Base-by-base conservation (phyloP, 1,140 invertebrate species). In the Harlomillsia oculata region DNA sequence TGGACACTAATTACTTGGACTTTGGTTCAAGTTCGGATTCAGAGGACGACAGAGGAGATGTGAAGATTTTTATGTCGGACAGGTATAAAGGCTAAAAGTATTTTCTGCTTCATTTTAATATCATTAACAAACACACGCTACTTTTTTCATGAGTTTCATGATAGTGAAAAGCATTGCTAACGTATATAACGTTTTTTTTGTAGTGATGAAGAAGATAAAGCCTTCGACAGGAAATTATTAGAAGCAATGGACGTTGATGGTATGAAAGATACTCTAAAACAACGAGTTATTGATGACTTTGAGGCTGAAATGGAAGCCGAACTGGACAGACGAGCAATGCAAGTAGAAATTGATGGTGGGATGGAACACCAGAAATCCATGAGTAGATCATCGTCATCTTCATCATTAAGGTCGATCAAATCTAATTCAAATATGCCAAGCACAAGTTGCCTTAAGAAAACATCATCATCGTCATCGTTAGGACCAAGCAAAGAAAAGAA, bases 241-340 rank as follows among this genome's bases (percentile, higher is more conserved):
- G 20, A 51, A 9, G 14, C 14, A 34, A 34, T 34, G 8, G 8
- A 34, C 14, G 14, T 9, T 34, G 32, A 34, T 34, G 32, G 14
- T 14, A 34, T n/a, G 32, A 37, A 51, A 21, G 26, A 51, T 11
- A 26, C 21, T 26, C 16, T 16, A 39, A 23, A 51, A 4, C 21
- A 45, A 45, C 25, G 14, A 14, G 25, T 16, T 8, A 53, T 65
- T 4, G 59, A 59, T 28, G 63, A 65, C 20, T 65, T 65, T 43
- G 59, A 65, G 54, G 56, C 53, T 4, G 63, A 65, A 43, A 65
- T 65, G 63, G 63, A 65, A 50, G 55, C 55, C 6, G 63, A 65
- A 40, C 48, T 62, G 23, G 59, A 62, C 34, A 23, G 45, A 39
- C 30, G 63, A 37, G 63, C 63, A 3, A 14, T 43, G n/a, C 53